A percentile compares a stretch with the other conserved stretches of the same genome.
These are phyloP conservation scores for Megaceryle maxima DNA, from an alignment of 2,113 vertebrate species.

Conservation along the genomic window DNA sequence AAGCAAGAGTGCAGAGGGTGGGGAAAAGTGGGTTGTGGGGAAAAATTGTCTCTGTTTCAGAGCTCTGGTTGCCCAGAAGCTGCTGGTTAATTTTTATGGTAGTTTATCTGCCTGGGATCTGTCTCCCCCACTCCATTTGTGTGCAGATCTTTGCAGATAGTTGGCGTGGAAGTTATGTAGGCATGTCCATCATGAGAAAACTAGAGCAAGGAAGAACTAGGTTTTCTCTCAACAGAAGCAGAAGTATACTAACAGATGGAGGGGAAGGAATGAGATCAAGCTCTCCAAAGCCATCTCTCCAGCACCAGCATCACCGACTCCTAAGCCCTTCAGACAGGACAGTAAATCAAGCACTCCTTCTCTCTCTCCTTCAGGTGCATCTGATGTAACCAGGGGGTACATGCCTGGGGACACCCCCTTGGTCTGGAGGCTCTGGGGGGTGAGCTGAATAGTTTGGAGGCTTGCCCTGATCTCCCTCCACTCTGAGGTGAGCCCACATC, in stretches of 20 bases:
- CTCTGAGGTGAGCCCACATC: slow-evolving; percentile 31
- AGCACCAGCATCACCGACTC: slow-evolving; percentile 28
- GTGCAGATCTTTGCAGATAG: slow-evolving; percentile 58
- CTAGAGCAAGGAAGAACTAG: slow-evolving; percentile 40
- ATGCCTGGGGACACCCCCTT: neutral
- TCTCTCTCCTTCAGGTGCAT: slow-evolving; percentile 49
- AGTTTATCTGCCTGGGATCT: slow-evolving; percentile 19
- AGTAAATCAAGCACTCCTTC: slow-evolving; percentile 19
- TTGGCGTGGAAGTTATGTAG: slow-evolving; percentile 35
- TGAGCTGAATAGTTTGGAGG: slow-evolving; percentile 6
- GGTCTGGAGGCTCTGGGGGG: slow-evolving; percentile 25
- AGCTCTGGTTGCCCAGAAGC: slow-evolving; percentile 25
- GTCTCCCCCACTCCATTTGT: slow-evolving; percentile 53
- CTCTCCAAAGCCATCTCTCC: slow-evolving; percentile 53
- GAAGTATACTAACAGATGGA: slow-evolving; percentile 43
- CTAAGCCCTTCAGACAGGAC: neutral
- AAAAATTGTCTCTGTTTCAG: neutral
- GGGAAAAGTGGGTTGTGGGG: neutral
- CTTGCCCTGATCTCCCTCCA: slow-evolving; percentile 16
- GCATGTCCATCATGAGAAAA: slow-evolving; percentile 47
- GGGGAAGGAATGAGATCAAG: slow-evolving; percentile 53
- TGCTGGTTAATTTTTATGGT: neutral
- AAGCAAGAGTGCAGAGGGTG: neutral
- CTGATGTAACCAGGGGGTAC: slow-evolving; percentile 29
- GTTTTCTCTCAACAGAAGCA: slow-evolving; percentile 48